Base-by-base conservation (phyloP, 35 echinoderm and acorn worm species). In the Ophioderma brevispina region DNA sequence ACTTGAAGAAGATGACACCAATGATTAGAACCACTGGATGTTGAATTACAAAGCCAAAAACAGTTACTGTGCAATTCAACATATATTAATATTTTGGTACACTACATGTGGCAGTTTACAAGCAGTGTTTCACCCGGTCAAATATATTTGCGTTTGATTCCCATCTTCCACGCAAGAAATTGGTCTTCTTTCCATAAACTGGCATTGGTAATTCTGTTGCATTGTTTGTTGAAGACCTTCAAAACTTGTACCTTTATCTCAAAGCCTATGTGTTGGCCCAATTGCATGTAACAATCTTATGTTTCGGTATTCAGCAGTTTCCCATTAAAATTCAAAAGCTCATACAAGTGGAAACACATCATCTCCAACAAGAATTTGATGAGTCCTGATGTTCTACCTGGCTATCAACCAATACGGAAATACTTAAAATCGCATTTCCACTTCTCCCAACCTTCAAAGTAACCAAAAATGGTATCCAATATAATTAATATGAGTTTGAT, bases 31-130 rank as follows among this genome's bases (percentile, higher is more conserved):
- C 13, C 78, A 40, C 78, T 80, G 33, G 78, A 80, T 31, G 25
- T 80, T 2, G 78, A 80, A 80, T 25, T 80, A 35, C 78, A 80
- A n/a, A n/a, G n/a, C n/a, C n/a, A 80, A 33, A 15, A 40, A 33
- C 78, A 35, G 33, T 80, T 80, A 80, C 78, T 34, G 78, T 80
- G 4, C 78, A 21, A 36, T 34, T 31, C 13, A 1, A 80, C 33
- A 36, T 40, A 80, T 80, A 34, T 35, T 80, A 2, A 35, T 80
- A 5, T n/a, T 40, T 80, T 13, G 34, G 34, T 15, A 1, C 30
- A 35, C n/a, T 80, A 80, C 78, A 80, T 80, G 78, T 80, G 78
- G 78, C 78, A 21, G 17, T 80, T 4, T 80, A 80, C 6, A 37
- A 80, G 17, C 4, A 80, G 11, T 5, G 1, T 21, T 15, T 33